Evolutionary conservation across 2,113 vertebrate species (phyloP).

Genomic region (Talpa occidentalis): DNA sequence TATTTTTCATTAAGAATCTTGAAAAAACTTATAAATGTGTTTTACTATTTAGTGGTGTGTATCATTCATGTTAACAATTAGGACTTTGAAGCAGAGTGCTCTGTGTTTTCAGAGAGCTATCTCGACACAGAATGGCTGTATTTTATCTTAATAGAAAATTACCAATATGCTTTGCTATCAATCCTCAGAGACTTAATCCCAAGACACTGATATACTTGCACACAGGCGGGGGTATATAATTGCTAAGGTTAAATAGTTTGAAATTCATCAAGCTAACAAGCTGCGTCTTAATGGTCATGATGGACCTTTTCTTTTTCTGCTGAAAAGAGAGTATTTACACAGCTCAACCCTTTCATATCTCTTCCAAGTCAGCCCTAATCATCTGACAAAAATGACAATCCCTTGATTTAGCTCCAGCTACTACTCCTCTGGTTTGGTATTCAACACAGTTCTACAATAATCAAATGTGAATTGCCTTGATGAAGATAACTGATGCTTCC

Average conservation of each 20-base stretch:
- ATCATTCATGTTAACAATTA: constrained; percentile 42
- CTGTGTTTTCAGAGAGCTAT: constrained; percentile 18
- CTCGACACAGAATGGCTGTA: constrained; percentile 53
- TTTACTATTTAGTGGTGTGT: background rate
- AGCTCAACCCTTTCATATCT: constrained; percentile 80
- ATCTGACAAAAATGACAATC: constrained; percentile 84
- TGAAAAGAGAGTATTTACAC: constrained; percentile 81
- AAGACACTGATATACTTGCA: constrained; percentile 35
- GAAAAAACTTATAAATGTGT: background rate
- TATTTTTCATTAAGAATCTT: constrained; percentile 42
- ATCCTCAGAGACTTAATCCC: constrained; percentile 37
- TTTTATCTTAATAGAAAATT: constrained; percentile 66
- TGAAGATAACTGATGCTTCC: constrained; percentile 83
- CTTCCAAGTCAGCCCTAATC: constrained; percentile 82
- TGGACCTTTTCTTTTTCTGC: constrained; percentile 77
- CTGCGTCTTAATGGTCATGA: constrained; percentile 73
- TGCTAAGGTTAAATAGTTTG: constrained; percentile 78
- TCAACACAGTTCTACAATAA: constrained; percentile 85
- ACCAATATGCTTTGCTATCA: constrained; percentile 30
- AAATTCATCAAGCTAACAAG: constrained; percentile 80
- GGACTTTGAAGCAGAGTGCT: background rate
- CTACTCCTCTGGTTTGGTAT: constrained; percentile 83
- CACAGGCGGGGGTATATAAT: constrained; percentile 28
- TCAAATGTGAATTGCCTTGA: constrained; percentile 85
- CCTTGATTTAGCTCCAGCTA: constrained; percentile 85